Base-by-base conservation (phyloP, 2,888 invertebrate species). In the Spilosoma lubricipeda region DNA sequence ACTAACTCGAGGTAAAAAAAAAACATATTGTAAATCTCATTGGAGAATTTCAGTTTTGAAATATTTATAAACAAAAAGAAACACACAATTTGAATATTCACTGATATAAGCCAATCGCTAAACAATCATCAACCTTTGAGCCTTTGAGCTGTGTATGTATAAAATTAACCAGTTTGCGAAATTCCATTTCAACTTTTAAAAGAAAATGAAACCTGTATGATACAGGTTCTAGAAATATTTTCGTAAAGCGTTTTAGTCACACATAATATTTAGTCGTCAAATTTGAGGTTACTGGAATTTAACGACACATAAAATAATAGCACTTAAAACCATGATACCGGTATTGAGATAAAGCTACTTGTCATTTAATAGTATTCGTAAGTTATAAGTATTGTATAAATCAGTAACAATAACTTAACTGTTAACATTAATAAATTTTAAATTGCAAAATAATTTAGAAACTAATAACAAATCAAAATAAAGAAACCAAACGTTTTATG, bases 151-250 rank as follows among this genome's bases (percentile, higher is more conserved):
- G n/a, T n/a, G n/a, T 67, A 0, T 8, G 52, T 48, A 48, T 20
- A 45, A 45, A 67, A 45, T 45, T 30, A 30, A 59, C 30, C 45
- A 23, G 67, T 45, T 45, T 48, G 9, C 8, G 3, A 45, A n/a
- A 20, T 45, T 45, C 27, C 27, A 36, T 45, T 67, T 67, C 30
- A 67, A 67, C 45, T 67, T 67, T 67, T 30, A 45, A 30, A 48
- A 48, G 45, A 30, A 48, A 45, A 67, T 30, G 30, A 30, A 45
- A 45, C 18, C 11, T 30, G 67, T 42, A 30, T 67, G 67, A 45
- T 45, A 15, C 30, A 45, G 30, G 45, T 48, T 67, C 4, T 20
- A 67, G 30, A 45, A 67, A 30, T 27, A 45, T 48, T 7, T 23
- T 2, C 23, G 20, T 67, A 45, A 48, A 45, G 23, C 8, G 23